Base-by-base conservation (phyloP, 2,888 invertebrate genomes). In the Temnothorax rugatulus region DNA sequence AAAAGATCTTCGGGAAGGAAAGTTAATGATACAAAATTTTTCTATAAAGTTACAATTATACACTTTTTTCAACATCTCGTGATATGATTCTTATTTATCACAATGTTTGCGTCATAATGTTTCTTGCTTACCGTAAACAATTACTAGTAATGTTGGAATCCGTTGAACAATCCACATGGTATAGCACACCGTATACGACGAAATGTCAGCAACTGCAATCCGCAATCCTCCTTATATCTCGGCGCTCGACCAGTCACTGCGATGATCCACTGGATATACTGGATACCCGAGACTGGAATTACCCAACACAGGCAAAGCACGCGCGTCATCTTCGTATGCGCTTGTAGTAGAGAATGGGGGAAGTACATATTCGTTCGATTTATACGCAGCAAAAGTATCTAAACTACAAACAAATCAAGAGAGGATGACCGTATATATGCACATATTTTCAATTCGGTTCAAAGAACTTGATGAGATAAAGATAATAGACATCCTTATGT, bases 311-410 rank as follows among this genome's bases (percentile, higher is more conserved):
- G 8, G n/a, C 79, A 73, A 75, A 61, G 61, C 57, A 21, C 34
- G 63, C 38, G 47, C 47, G 66, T 76, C 88, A 73, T 41, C 44
- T 15, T 21, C 21, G 4, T 64, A 11, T 47, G 54, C 68, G 9
- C 41, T 57, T 57, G 50, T 64, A 57, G 34, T 41, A 2, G 38
- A 18, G 29, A 15, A 52, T 15, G 11, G 47, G 54, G 87, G 44
- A 88, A 85, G 64, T 59, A 86, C 85, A 57, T 64, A 41, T 29
- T 61, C 97, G 57, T 98, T 96, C 2, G 8, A 18, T 52, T 44
- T 2, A 18, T 52, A 41, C 7, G 9, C 21, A 66, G 68, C 0
- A 64, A 50, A 63, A 63, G 25, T 25, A 29, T 47, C 4, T 21
- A 34, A 74, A 44, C 8, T 0, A 38, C 11, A 11, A 59, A 74